phyloP scores from a whole-genome alignment of 2,797 vertebrate genomes.

The Sebastes glaucus region DNA sequence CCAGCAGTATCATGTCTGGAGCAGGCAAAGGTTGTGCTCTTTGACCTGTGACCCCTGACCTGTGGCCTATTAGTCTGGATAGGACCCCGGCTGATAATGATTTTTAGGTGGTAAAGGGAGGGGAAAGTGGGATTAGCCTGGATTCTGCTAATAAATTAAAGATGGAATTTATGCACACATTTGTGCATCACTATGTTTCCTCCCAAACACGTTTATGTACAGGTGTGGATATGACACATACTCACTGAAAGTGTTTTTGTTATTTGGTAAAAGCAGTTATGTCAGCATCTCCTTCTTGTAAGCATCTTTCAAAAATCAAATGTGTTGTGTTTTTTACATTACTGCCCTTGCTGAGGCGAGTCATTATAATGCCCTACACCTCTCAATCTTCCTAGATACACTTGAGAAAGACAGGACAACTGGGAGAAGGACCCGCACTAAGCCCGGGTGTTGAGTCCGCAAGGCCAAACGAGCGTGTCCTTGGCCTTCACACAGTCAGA shows the following conservation, averaged over 20 bases:
- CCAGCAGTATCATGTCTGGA: conserved; percentile 16
- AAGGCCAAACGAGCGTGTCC: conserved; percentile 13
- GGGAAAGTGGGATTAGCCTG: background rate
- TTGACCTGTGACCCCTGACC: conserved; percentile 28
- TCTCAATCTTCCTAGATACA: background rate
- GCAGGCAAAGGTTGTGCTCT: conserved; percentile 4
- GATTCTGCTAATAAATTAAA: background rate
- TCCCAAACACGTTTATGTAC: background rate
- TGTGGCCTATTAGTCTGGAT: background rate
- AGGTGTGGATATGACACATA: background rate
- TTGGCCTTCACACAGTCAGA: conserved; percentile 37
- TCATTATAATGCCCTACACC: background rate
- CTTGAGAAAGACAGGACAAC: background rate
- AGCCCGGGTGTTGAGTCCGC: background rate
- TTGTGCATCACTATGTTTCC: background rate
- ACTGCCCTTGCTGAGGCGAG: background rate
- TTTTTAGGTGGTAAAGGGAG: background rate
- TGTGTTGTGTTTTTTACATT: background rate
- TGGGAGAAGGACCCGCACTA: background rate
- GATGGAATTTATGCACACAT: background rate
- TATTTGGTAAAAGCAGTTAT: background rate
- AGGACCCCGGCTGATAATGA: conserved; percentile 9
- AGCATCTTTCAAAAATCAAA: background rate
- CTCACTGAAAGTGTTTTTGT: background rate
- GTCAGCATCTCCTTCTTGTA: background rate